A percentile compares a stretch with the other conserved stretches of the same genome.
Conservation (phyloP, 2,888 invertebrate species). For the Drosophila subquinaria region DNA sequence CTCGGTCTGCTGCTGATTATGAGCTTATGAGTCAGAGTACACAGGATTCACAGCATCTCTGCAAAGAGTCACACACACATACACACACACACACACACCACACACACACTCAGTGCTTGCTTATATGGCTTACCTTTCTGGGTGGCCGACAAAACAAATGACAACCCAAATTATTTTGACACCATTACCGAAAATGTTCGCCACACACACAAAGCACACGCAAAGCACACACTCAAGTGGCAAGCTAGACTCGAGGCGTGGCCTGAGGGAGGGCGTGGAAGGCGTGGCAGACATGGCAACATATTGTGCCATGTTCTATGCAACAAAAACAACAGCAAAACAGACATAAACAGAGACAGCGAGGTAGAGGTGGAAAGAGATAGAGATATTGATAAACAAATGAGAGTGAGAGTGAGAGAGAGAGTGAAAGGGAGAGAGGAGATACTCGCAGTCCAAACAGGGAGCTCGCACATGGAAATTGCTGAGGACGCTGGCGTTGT, state of each 20-base stretch:
- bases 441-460: slow-evolving; percentile 9
- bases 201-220: slow-evolving; percentile 32
- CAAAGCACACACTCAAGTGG: slow-evolving; percentile 50
- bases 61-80: background rate
- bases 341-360: slow-evolving; percentile 17
- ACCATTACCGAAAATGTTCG: slow-evolving; percentile 72
- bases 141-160: slow-evolving; percentile 67
- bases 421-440: background rate
- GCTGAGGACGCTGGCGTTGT: slow-evolving; percentile 46
- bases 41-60: slow-evolving; percentile 4
- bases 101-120: slow-evolving; percentile 3
- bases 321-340: slow-evolving; percentile 56
- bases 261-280: slow-evolving; percentile 18
- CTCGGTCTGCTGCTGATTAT: slow-evolving; percentile 51
- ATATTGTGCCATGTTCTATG: slow-evolving; percentile 76
- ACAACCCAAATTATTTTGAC: slow-evolving; percentile 78
- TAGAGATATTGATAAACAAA: background rate
- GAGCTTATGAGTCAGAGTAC: slow-evolving; percentile 39
- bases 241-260: slow-evolving; percentile 48
- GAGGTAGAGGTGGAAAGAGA: slow-evolving; percentile 4
- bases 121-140: slow-evolving; percentile 57
- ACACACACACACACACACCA: background rate
- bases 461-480: slow-evolving; percentile 56
- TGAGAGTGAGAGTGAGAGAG: background rate
- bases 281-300: slow-evolving; percentile 72